These are phyloP conservation scores for Psilopsiagon aymara DNA, from an alignment of 2,113 vertebrate genomes.

Conservation along the genomic window DNA sequence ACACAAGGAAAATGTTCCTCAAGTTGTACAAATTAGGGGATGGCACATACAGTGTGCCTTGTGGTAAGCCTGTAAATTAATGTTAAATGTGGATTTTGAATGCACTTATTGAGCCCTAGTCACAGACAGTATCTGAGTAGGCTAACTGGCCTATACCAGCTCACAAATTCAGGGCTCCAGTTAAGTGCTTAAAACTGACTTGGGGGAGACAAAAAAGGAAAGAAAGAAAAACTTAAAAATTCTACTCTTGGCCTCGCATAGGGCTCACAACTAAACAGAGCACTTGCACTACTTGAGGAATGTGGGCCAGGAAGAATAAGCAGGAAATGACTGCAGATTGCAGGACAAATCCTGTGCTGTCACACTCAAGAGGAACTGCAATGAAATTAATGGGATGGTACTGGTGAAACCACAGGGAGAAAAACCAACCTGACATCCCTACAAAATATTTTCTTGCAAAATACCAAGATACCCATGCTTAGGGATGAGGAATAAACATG, in stretches of 20 bases:
- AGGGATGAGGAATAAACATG: background rate
- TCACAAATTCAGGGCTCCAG: background rate
- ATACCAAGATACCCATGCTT: background rate
- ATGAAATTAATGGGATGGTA: background rate
- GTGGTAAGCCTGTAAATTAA: background rate
- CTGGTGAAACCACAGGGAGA: background rate
- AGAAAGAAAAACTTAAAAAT: background rate
- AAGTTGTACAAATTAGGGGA: conserved; percentile 20
- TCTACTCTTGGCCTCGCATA: background rate
- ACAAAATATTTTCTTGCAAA: background rate
- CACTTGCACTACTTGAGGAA: background rate
- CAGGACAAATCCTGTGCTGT: background rate
- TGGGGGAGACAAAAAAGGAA: fast-evolving
- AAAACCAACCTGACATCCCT: background rate
- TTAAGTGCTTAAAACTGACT: background rate
- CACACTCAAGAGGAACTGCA: background rate
- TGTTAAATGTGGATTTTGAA: conserved; percentile 29
- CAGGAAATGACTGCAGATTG: background rate
- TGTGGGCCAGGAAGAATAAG: background rate
- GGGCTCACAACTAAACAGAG: background rate
- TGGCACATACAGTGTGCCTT: background rate
- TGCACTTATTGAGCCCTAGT: conserved; percentile 38
- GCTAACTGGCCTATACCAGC: background rate
- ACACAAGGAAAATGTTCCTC: background rate
- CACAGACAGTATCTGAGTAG: background rate